phyloP scores from a whole-genome alignment of 1,140 invertebrate species.

The Bombus picipes region DNA sequence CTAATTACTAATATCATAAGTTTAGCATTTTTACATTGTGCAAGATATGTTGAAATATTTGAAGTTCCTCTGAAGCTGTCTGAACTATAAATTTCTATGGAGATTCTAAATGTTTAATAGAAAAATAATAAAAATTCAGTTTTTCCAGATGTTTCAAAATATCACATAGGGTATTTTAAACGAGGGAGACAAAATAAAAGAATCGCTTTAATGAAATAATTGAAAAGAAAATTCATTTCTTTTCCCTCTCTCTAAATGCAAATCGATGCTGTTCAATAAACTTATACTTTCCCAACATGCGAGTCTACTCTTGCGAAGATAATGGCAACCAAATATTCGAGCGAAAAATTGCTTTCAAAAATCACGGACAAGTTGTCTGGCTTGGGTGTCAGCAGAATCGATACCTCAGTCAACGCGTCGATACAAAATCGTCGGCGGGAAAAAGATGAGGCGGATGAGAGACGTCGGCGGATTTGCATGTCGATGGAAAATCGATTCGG shows the following conservation, averaged over 20 bases:
- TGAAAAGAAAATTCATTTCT: too few species aligned
- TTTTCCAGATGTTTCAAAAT: too few species aligned
- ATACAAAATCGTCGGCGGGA: slow-evolving; percentile 21
- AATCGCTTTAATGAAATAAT: too few species aligned
- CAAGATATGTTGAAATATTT: neutral
- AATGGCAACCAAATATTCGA: neutral
- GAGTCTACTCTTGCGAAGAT: neutral
- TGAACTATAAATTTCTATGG: too few species aligned
- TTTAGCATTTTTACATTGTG: neutral
- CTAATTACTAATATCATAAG: neutral
- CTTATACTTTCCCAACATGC: neutral
- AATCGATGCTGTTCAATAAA: too few species aligned
- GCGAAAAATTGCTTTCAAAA: slow-evolving; percentile 4
- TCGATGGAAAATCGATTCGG: slow-evolving; percentile 51
- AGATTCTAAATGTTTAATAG: too few species aligned
- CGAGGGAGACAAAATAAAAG: too few species aligned
- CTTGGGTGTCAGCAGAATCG: neutral
- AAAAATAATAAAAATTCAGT: too few species aligned
- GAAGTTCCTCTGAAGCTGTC: neutral
- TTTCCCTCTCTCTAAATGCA: too few species aligned
- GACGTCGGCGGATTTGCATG: slow-evolving; percentile 46
- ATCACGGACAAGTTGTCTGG: slow-evolving; percentile 13
- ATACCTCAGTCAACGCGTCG: slow-evolving; percentile 18
- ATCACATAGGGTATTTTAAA: too few species aligned
- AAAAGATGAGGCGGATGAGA: slow-evolving; percentile 34